Percentiles rank a stretch among this genome's conserved stretches.
These are phyloP conservation scores for Caloenas nicobarica DNA, from an alignment of 2,113 vertebrate genomes.

Conservation along the genomic window DNA sequence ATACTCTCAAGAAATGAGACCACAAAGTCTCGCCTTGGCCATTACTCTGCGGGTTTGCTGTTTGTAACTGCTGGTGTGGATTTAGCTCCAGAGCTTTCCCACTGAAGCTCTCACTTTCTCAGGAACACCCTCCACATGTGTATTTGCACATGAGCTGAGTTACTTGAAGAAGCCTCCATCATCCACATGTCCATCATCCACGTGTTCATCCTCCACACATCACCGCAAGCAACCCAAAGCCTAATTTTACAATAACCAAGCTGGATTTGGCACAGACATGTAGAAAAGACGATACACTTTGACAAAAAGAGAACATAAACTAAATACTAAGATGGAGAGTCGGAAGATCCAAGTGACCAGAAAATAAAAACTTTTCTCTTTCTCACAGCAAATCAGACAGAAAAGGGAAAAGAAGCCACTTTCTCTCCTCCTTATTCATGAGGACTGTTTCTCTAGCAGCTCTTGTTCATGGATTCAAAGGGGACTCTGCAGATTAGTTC, in stretches of 20 bases:
- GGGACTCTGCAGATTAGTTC: neutral
- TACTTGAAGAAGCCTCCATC: neutral
- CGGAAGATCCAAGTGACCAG: neutral
- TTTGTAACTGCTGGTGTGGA: neutral
- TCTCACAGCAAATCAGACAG: neutral
- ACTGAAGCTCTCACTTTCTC: neutral
- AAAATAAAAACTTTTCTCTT: neutral
- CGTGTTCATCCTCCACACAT: too few relatives aligned
- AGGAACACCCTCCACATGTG: accelerated
- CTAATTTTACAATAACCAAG: neutral
- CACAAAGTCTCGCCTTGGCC: too few relatives aligned
- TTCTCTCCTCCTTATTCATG: neutral
- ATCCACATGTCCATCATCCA: neutral
- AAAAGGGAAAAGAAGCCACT: neutral
- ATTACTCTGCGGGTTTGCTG: neutral
- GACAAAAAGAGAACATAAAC: neutral
- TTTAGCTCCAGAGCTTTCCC: neutral
- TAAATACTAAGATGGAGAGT: neutral
- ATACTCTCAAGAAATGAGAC: neutral
- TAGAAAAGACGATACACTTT: neutral
- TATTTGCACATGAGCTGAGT: neutral
- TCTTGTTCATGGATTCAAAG: neutral
- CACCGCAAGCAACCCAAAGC: neutral
- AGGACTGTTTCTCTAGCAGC: accelerated
- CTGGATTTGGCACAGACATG: accelerated